Evolutionary conservation across 1,140 invertebrate species (phyloP), one percentile per base, ranked within the genome.

Genomic region (Patella vulgata): DNA sequence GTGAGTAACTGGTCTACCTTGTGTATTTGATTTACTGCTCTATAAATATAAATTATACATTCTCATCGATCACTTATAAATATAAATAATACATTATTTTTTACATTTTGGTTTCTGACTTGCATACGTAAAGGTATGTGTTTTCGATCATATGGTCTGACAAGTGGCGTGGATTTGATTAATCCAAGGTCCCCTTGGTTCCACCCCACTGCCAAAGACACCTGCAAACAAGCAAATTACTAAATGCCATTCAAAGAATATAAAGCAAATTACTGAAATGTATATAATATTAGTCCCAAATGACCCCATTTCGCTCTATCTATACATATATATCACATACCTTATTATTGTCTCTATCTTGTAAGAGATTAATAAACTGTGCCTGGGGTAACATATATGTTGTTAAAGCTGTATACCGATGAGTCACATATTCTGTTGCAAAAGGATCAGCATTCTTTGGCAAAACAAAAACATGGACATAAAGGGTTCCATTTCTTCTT

Each of bases 401-500:
- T 1, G 91, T 91, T 36, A 94, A 85, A 1, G 87, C 83, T 28
- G 84, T 77, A 5, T 85, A 81, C 17, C 87, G 82, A 63, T 89
- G 87, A 78, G 65, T 71, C 53, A 71, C 75, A 25, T 63, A 72
- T 27, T 68, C 51, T 69, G 67, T 66, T 54, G 66, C 57, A 42
- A 77, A 69, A 28, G 73, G 65, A 19, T 63, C 60, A 8, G 72
- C 31, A 12, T 71, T 72, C 33, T 42, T 52, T 14, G 74, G 81
- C 48, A 69, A 61, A 19, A 83, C 21, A 66, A 85, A 81, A 6
- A 75, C 75, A 68, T 84, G 90, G 65, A 93, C 84, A 74, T 87
- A 92, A 27, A 93, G 74, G 8, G 90, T 90, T 23, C 92, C 92
- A 87, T 94, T 95, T 43, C 89, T 88, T 11, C 89, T 85, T 0